Evolutionary conservation across 2,113 vertebrate genomes (phyloP).

Genomic region (Dicaeum eximium): DNA sequence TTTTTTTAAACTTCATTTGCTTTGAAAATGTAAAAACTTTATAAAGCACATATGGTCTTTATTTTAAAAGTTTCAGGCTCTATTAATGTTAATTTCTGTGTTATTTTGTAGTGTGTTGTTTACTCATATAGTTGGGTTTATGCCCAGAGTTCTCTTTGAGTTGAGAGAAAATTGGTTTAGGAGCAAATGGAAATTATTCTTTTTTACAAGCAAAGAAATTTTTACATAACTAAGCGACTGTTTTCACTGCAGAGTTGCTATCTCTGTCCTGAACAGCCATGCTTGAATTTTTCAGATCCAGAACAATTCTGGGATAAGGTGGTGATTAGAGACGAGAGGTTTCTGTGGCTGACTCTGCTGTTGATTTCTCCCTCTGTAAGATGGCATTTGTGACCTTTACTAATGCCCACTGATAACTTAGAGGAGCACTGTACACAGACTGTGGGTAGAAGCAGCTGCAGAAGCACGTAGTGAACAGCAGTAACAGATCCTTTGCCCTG

Average conservation of each 20-base stretch:
- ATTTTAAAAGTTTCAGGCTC: background rate
- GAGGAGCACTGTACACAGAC: background rate
- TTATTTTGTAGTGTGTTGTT: background rate
- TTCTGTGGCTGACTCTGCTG: constrained; percentile 1
- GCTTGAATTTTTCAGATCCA: constrained; percentile 22
- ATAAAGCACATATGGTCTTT: background rate
- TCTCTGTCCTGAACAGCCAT: background rate
- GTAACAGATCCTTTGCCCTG: background rate
- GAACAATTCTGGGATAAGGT: background rate
- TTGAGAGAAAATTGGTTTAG: background rate
- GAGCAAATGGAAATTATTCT: background rate
- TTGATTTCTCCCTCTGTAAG: background rate
- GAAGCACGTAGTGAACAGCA: background rate
- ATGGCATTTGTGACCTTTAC: background rate
- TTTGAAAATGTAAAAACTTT: background rate
- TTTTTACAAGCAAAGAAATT: background rate
- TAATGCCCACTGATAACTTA: background rate
- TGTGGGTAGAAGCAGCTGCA: background rate
- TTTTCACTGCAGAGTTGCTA: background rate
- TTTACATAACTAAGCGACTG: background rate
- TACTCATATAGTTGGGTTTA: background rate
- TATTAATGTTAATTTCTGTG: background rate
- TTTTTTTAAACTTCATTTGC: background rate
- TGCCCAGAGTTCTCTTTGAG: background rate
- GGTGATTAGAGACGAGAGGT: background rate